phyloP scores from a whole-genome alignment of 2,113 vertebrate genomes.

The Nicator chloris region DNA sequence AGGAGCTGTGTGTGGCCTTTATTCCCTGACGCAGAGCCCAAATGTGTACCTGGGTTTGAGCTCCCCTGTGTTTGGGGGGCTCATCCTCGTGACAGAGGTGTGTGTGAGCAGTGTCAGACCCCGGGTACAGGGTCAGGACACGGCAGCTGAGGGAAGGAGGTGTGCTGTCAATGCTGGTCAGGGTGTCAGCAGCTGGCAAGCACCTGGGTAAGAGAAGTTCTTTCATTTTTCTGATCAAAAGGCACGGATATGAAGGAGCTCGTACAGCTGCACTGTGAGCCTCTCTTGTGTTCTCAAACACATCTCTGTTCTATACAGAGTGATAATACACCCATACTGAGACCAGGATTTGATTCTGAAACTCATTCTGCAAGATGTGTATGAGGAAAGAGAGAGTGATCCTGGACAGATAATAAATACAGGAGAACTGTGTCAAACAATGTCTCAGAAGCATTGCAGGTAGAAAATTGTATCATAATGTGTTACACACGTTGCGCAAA shows the following conservation, averaged over 20 bases:
- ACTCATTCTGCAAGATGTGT: background rate
- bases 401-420: background rate
- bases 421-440: background rate
- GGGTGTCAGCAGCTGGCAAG: background rate
- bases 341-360: background rate
- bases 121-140: background rate
- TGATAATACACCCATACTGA: background rate
- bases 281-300: background rate
- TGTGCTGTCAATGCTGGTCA: background rate
- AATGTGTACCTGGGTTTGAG: background rate
- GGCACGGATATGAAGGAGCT: background rate
- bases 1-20: background rate
- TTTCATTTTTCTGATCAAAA: background rate
- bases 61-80: background rate
- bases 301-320: background rate
- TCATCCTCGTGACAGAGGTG: background rate
- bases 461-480: background rate
- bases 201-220: background rate
- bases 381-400: background rate
- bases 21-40: background rate
- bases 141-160: background rate
- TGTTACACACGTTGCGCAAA: background rate
- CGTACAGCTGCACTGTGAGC: background rate
- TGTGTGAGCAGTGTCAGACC: background rate
- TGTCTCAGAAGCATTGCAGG: background rate